These are phyloP conservation scores for Gephyroberyx darwinii DNA, from an alignment of 2,797 vertebrate genomes.

Conservation along the genomic window DNA sequence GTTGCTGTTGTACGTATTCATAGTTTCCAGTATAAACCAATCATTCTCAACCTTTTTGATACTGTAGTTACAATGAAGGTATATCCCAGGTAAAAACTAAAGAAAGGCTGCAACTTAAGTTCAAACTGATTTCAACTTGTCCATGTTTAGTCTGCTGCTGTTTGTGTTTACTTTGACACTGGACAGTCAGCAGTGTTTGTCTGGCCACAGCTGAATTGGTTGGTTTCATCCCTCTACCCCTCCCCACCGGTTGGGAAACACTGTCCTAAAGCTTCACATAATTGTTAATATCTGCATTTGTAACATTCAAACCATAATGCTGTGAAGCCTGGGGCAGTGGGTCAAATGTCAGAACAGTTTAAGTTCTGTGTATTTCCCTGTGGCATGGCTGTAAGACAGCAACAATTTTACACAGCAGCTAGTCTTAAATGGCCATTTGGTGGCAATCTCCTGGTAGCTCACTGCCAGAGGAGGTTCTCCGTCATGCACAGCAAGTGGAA, in stretches of 20 bases:
- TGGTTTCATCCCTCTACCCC: too few relatives aligned
- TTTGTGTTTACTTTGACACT: too few relatives aligned
- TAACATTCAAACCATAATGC: background rate
- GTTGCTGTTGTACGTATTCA: constrained; percentile 29
- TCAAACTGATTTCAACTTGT: too few relatives aligned
- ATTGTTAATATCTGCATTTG: constrained; percentile 3
- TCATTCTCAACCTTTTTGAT: background rate
- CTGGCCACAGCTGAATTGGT: too few relatives aligned
- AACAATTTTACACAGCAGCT: constrained; percentile 24
- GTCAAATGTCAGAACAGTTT: constrained; percentile 40
- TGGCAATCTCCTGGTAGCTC: too few relatives aligned
- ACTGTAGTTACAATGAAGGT: background rate
- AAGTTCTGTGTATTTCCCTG: constrained; percentile 37
- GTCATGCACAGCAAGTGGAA: constrained; percentile 16
- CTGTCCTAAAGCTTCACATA: background rate
- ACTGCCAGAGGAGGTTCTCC: constrained; percentile 16
- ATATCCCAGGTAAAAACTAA: background rate
- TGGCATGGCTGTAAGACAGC: constrained; percentile 24
- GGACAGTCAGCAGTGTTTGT: too few relatives aligned
- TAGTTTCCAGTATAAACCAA: background rate
- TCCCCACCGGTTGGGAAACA: too few relatives aligned
- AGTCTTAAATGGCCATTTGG: constrained; percentile 9
- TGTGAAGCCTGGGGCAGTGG: background rate
- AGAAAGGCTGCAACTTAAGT: too few relatives aligned
- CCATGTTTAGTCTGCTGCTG: too few relatives aligned